phyloP scores from a whole-genome alignment of 2,888 invertebrate species.

The Pegoplata infirma region DNA sequence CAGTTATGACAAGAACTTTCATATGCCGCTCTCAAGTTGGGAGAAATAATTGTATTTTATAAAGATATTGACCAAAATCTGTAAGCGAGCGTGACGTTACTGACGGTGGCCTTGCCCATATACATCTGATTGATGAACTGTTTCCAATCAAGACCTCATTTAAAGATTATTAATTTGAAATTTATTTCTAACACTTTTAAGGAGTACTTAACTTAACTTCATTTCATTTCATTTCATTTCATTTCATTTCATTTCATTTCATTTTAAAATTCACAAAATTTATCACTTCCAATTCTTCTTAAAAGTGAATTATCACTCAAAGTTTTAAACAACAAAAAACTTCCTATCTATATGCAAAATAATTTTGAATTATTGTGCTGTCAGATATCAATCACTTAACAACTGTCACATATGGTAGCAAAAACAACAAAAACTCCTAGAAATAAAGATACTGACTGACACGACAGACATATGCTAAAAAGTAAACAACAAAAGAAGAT shows the following conservation, averaged over 20 bases:
- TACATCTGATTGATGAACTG: background rate
- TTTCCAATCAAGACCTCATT: background rate
- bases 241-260: too few species aligned
- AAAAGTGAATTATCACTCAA: background rate
- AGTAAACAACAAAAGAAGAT: slow-evolving; percentile 10
- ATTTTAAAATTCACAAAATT: background rate
- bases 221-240: too few species aligned
- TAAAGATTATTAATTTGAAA: background rate
- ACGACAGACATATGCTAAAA: slow-evolving; percentile 6
- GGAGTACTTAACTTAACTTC: background rate
- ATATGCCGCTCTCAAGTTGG: too few species aligned
- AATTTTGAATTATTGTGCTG: slow-evolving; percentile 73
- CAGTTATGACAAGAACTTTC: too few species aligned
- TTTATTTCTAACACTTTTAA: background rate
- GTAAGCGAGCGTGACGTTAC: too few species aligned
- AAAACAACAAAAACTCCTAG: slow-evolving; percentile 62
- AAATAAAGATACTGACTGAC: slow-evolving; percentile 39
- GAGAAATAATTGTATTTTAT: too few species aligned
- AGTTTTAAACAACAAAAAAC: slow-evolving; percentile 7
- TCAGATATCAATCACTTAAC: slow-evolving; percentile 74
- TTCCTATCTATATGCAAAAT: slow-evolving; percentile 38
- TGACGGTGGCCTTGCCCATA: too few species aligned
- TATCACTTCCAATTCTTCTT: background rate
- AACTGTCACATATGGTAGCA: slow-evolving; percentile 71
- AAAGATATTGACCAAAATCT: too few species aligned